A percentile compares a stretch with the other conserved stretches of the same genome.
phyloP scores from a whole-genome alignment of 1,140 invertebrate species.

The Camponotus vicinus region DNA sequence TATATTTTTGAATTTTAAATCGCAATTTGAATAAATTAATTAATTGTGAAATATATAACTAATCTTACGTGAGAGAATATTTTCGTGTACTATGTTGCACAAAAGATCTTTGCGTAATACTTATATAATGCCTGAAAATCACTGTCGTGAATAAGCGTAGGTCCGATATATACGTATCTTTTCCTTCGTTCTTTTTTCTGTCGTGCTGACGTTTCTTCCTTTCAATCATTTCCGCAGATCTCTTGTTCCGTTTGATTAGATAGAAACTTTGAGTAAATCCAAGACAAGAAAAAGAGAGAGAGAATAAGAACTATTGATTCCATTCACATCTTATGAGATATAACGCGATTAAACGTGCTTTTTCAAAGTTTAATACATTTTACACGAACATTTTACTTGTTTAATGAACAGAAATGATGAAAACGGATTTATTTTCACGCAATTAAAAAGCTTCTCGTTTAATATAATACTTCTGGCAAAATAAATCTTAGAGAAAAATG shows the following conservation, averaged over 20 bases:
- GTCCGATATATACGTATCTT: slow-evolving; percentile 1
- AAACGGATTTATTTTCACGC: neutral
- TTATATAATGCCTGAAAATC: neutral
- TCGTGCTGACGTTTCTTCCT: slow-evolving; percentile 16
- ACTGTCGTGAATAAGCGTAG: neutral
- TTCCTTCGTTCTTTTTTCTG: slow-evolving; percentile 44
- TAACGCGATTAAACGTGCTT: neutral
- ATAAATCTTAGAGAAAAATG: neutral
- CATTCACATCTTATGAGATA: neutral
- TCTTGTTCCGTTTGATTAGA: slow-evolving; percentile 54
- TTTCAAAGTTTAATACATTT: neutral
- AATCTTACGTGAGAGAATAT: neutral
- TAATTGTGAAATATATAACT: neutral
- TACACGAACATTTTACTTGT: neutral
- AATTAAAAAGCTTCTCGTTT: neutral
- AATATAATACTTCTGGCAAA: neutral
- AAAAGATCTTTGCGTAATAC: neutral
- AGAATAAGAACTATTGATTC: slow-evolving; percentile 21
- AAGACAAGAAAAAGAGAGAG: slow-evolving; percentile 5
- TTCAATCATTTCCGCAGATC: slow-evolving; percentile 47
- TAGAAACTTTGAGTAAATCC: slow-evolving; percentile 40
- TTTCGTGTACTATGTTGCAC: neutral
- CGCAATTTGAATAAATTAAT: slow-evolving; percentile 6
- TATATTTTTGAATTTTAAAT: neutral
- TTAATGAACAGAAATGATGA: neutral